Evolutionary conservation across 2,113 vertebrate species (phyloP).

Genomic region (Coptodon bakossiorum): DNA sequence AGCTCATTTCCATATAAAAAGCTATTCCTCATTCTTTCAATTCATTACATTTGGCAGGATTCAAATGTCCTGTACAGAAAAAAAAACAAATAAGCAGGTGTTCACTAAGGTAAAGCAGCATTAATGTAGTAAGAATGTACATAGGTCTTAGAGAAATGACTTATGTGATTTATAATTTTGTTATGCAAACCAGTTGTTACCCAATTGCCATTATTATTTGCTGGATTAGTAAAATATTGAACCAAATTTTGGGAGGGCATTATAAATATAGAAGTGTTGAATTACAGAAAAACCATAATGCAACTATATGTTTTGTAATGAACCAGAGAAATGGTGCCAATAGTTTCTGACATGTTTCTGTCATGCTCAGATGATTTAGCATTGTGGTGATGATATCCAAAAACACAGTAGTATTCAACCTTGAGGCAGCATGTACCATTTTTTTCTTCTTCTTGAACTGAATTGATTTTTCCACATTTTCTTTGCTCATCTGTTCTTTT

Average conservation of each 20-base stretch:
- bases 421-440: background rate
- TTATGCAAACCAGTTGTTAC: background rate
- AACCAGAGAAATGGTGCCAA: background rate
- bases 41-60: background rate
- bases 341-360: background rate
- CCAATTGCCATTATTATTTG: background rate
- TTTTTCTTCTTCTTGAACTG: background rate
- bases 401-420: accelerated
- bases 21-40: background rate
- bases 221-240: background rate
- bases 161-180: background rate
- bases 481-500: background rate
- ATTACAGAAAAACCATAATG: background rate
- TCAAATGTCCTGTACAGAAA: background rate
- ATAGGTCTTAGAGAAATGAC: background rate
- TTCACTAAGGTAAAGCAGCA: background rate
- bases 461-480: background rate
- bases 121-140: background rate
- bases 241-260: accelerated
- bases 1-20: background rate
- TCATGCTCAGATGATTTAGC: background rate
- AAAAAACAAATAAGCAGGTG: background rate
- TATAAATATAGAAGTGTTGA: background rate
- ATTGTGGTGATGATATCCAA: background rate
- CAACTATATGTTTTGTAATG: accelerated